Conservation (phyloP, 2,888 invertebrate species). For the Ornithoptera priamus region DNA sequence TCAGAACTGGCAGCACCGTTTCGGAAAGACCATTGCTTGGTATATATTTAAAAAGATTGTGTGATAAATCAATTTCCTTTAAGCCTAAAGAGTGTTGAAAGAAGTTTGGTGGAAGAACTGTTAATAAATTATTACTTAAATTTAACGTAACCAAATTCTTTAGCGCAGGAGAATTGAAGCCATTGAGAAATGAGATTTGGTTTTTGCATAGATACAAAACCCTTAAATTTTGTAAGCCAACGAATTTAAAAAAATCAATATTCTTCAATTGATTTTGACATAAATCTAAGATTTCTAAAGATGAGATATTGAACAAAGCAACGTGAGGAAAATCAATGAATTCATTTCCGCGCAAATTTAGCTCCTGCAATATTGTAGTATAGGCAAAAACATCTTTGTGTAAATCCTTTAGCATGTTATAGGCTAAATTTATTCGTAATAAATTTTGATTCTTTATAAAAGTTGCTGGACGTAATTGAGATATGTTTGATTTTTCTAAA, state of each 20-base stretch:
- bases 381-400: conserved; percentile 87
- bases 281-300: conserved; percentile 85
- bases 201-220: conserved; percentile 88
- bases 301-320: conserved; percentile 86
- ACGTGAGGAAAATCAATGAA: conserved; percentile 89
- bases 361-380: conserved; percentile 87
- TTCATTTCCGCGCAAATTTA: conserved; percentile 86
- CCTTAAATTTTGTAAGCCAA: conserved; percentile 86
- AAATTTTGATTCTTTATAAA: conserved; percentile 90
- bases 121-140: conserved; percentile 86
- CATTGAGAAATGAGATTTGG: conserved; percentile 85
- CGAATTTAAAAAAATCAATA: conserved; percentile 88
- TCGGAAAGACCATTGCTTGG: conserved; percentile 88
- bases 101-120: conserved; percentile 90
- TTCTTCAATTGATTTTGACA: conserved; percentile 84
- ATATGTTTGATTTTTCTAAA: conserved; percentile 85
- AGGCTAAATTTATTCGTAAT: conserved; percentile 85
- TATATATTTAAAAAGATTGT: conserved; percentile 89
- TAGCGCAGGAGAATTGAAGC: conserved; percentile 87
- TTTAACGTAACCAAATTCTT: conserved; percentile 87
- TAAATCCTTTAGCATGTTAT: conserved; percentile 84
- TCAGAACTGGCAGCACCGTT: conserved; percentile 85
- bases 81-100: conserved; percentile 86
- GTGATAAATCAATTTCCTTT: conserved; percentile 87
- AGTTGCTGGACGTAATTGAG: conserved; percentile 83